phyloP scores from a whole-genome alignment of 1,140 invertebrate species.

The Drosophila fuyamai region DNA sequence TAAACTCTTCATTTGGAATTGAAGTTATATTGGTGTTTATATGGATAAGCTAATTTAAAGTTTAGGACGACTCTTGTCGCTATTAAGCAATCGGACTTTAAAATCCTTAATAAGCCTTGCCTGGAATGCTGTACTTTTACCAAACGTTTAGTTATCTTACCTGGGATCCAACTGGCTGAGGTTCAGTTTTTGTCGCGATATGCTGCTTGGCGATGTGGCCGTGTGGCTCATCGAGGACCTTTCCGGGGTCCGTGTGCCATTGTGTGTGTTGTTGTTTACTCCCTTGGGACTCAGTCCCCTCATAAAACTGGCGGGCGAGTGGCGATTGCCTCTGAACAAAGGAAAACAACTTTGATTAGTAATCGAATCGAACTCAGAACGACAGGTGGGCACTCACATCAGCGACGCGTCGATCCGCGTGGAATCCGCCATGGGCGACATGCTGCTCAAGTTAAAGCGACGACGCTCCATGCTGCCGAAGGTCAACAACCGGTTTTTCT shows the following conservation, averaged over 20 bases:
- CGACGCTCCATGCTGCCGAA: constrained; percentile 64
- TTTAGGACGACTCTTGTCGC: too few relatives aligned
- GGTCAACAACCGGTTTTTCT: constrained; percentile 19
- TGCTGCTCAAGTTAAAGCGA: constrained; percentile 62
- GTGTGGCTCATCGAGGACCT: constrained; percentile 14
- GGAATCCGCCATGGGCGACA: constrained; percentile 70
- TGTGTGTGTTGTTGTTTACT: constrained; percentile 4
- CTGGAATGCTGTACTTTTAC: too few relatives aligned
- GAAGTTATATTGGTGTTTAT: too few relatives aligned
- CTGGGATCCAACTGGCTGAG: constrained; percentile 76
- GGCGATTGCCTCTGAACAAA: background rate
- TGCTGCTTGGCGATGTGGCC: constrained; percentile 17
- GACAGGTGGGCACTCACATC: constrained; percentile 21
- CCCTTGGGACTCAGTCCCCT: constrained; percentile 22
- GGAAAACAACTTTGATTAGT: constrained; percentile 5
- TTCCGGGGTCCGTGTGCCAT: constrained; percentile 25
- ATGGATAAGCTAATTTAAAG: too few relatives aligned
- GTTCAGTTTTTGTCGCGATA: constrained; percentile 61
- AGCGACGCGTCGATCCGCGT: constrained; percentile 65
- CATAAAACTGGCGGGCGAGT: background rate
- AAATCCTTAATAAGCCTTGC: too few relatives aligned
- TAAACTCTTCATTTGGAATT: too few relatives aligned
- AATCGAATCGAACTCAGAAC: background rate
- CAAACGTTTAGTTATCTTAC: constrained; percentile 20
- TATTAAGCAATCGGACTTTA: too few relatives aligned